These are phyloP conservation scores for Pogonus chalceus DNA, from an alignment of 1,140 invertebrate genomes.

Conservation along the genomic window DNA sequence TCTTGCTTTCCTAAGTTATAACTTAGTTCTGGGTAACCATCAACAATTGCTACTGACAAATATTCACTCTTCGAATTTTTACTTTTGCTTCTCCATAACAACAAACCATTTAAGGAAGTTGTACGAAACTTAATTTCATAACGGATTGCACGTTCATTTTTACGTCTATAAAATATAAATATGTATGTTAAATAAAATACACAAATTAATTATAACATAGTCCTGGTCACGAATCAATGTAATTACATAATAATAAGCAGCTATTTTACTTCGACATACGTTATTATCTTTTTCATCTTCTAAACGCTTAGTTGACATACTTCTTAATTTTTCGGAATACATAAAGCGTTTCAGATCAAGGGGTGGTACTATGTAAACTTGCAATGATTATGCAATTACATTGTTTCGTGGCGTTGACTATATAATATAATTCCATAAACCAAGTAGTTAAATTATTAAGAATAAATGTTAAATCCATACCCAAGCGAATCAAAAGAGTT, in stretches of 20 bases:
- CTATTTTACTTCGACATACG: too few species aligned
- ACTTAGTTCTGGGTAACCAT: slow-evolving; percentile 50
- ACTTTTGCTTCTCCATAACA: slow-evolving; percentile 53
- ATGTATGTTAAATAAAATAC: background rate
- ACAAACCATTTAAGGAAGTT: slow-evolving; percentile 49
- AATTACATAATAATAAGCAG: too few species aligned
- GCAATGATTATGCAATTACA: too few species aligned
- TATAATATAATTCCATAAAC: too few species aligned
- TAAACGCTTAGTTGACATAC: too few species aligned
- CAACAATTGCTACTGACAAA: slow-evolving; percentile 48
- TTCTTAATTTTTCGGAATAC: too few species aligned
- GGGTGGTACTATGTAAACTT: too few species aligned
- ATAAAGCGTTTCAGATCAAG: too few species aligned
- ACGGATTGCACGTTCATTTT: slow-evolving; percentile 55
- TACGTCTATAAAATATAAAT: slow-evolving; percentile 35
- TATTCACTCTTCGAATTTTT: slow-evolving; percentile 40
- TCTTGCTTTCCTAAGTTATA: slow-evolving; percentile 53
- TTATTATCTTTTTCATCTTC: too few species aligned
- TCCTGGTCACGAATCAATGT: too few species aligned
- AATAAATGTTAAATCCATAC: slow-evolving; percentile 16
- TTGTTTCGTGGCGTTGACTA: too few species aligned
- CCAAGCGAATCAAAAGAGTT: slow-evolving; percentile 19
- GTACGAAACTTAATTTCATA: slow-evolving; percentile 64
- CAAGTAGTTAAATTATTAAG: background rate
- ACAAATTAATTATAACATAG: too few species aligned